Evolutionary conservation across 2,113 vertebrate genomes (phyloP).

Genomic region (Chloropsis cyanopogon): DNA sequence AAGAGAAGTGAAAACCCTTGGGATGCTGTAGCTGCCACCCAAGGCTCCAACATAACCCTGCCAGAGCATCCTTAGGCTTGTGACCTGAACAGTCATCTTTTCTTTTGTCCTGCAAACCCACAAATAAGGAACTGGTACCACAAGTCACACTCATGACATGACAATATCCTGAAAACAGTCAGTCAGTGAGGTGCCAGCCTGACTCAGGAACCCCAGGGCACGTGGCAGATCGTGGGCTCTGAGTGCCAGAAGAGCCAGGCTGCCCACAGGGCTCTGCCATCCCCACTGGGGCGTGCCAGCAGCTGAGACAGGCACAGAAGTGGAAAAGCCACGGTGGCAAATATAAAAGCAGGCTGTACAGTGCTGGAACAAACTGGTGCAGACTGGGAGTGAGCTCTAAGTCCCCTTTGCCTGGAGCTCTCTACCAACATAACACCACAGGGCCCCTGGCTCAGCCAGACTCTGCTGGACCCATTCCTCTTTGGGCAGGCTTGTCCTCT

Average conservation of each 20-base stretch:
- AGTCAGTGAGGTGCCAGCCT: neutral
- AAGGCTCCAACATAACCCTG: neutral
- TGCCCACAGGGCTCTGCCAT: neutral
- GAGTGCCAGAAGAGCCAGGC: neutral
- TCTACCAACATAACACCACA: neutral
- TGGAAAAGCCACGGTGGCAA: accelerated
- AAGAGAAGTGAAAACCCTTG: neutral
- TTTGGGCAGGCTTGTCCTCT: neutral
- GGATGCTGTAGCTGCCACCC: neutral
- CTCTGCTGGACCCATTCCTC: neutral
- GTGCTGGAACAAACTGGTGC: neutral
- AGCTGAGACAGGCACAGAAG: neutral
- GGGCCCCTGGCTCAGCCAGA: accelerated
- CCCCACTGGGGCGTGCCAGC: neutral
- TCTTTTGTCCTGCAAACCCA: neutral
- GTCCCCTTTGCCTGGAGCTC: neutral
- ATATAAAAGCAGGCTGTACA: too few relatives aligned
- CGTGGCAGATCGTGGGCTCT: accelerated
- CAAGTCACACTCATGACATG: neutral
- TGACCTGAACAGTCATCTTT: neutral
- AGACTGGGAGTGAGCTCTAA: neutral
- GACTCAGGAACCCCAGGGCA: accelerated
- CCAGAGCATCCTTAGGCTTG: neutral
- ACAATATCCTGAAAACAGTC: neutral
- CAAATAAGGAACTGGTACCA: neutral